These are phyloP conservation scores for Aselliscus stoliczkanus DNA, from an alignment of 2,797 vertebrate species.

Conservation along the genomic window DNA sequence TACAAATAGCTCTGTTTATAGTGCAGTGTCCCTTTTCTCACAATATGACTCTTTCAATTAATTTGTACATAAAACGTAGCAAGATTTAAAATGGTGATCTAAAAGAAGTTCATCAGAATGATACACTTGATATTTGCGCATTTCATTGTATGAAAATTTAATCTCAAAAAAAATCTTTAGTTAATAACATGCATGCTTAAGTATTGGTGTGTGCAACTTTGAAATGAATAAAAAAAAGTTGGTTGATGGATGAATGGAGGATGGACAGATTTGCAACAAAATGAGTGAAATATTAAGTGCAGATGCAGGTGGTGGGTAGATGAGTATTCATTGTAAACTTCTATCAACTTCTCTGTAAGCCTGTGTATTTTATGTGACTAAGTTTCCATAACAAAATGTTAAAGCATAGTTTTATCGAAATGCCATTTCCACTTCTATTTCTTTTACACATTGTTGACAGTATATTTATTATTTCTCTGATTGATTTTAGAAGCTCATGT, in stretches of 20 bases:
- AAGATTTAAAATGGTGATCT: constrained; percentile 1
- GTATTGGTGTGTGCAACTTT: background rate
- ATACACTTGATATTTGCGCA: background rate
- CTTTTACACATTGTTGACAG: background rate
- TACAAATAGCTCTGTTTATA: background rate
- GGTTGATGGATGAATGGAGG: background rate
- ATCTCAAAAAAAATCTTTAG: background rate
- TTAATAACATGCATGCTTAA: background rate
- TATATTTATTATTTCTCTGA: background rate
- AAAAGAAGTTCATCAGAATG: background rate
- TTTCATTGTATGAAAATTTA: background rate
- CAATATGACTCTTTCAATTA: background rate
- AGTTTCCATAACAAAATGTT: background rate
- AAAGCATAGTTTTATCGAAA: background rate
- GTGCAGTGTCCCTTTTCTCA: background rate
- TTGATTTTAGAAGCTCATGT: background rate
- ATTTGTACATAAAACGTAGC: background rate
- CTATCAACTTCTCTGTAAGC: background rate
- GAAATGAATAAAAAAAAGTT: background rate
- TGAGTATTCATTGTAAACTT: background rate
- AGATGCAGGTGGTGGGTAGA: background rate
- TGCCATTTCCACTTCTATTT: background rate
- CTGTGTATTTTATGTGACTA: background rate
- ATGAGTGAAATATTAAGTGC: background rate
- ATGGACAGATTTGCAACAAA: background rate